A percentile compares a stretch with the other conserved stretches of the same genome.
Conservation (phyloP, 1,140 invertebrate species). For the Pinna nobilis region DNA sequence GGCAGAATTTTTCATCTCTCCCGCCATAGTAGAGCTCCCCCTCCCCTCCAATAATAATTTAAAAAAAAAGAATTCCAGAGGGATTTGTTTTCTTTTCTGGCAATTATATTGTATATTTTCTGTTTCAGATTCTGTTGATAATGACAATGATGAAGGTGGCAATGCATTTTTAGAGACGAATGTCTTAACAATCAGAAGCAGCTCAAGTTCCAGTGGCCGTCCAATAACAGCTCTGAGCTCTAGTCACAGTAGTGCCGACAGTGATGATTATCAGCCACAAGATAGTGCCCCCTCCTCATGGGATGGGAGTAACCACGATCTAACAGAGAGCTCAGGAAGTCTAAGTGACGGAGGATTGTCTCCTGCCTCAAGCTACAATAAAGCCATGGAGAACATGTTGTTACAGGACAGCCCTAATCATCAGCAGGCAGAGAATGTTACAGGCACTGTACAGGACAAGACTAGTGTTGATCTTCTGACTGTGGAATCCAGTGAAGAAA, state of each 20-base stretch:
- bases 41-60: background rate
- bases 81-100: background rate
- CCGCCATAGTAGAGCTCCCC: background rate
- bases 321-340: background rate
- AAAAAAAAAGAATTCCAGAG: background rate
- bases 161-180: constrained; percentile 72
- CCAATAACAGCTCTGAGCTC: constrained; percentile 67
- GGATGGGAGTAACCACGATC: constrained; percentile 24
- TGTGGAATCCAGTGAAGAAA: background rate
- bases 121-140: constrained; percentile 60
- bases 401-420: constrained; percentile 9
- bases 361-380: constrained; percentile 35
- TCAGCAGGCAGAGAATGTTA: constrained; percentile 1
- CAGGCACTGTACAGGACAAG: constrained; percentile 5
- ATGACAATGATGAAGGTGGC: constrained; percentile 65
- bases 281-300: constrained; percentile 41
- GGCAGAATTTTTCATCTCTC: too few relatives aligned
- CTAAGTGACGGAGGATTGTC: constrained; percentile 33
- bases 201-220: constrained; percentile 70
- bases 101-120: background rate
- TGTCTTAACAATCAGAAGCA: constrained; percentile 72
- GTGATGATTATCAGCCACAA: constrained; percentile 60
- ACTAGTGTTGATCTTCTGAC: background rate
- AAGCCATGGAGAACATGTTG: constrained; percentile 26
- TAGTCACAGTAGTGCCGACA: constrained; percentile 62